Conservation (phyloP, 92 coral and sea anemone species). For the Epizoanthus stellaris region DNA sequence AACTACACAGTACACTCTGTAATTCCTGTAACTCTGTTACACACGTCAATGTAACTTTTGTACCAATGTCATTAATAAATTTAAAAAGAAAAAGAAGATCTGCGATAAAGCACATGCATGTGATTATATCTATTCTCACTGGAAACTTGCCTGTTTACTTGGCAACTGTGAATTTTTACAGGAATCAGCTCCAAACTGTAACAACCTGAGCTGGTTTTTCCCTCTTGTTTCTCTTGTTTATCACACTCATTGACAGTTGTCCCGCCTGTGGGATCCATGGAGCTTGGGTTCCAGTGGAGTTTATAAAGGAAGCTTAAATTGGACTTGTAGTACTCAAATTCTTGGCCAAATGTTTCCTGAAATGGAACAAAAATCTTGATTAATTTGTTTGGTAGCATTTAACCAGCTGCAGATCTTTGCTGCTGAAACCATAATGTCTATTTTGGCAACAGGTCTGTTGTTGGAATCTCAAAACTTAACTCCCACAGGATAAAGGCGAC, state of each 20-base stretch:
- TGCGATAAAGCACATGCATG: too few species aligned
- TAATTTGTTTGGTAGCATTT: not conserved
- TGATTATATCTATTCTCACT: too few species aligned
- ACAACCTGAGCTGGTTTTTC: not conserved
- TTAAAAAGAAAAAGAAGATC: too few species aligned
- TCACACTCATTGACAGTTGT: not conserved
- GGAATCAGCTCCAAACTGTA: constrained; percentile 30
- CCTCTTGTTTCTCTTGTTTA: not conserved
- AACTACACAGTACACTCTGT: too few species aligned
- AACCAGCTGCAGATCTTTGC: too few species aligned
- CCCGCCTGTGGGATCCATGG: not conserved
- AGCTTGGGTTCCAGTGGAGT: constrained; percentile 4
- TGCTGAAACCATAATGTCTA: too few species aligned
- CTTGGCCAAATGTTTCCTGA: constrained; percentile 37
- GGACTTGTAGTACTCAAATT: constrained; percentile 12
- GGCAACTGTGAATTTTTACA: constrained; percentile 19
- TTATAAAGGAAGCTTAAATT: constrained; percentile 37
- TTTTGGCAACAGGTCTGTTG: too few species aligned
- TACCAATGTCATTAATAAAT: too few species aligned
- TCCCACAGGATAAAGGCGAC: too few species aligned
- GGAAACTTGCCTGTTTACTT: constrained; percentile 10
- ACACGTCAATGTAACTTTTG: too few species aligned
- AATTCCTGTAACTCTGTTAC: too few species aligned
- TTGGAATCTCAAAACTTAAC: too few species aligned
- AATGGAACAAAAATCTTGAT: not conserved